Conservation (phyloP, 2,797 vertebrate genomes). For the Spondyliosoma cantharus region DNA sequence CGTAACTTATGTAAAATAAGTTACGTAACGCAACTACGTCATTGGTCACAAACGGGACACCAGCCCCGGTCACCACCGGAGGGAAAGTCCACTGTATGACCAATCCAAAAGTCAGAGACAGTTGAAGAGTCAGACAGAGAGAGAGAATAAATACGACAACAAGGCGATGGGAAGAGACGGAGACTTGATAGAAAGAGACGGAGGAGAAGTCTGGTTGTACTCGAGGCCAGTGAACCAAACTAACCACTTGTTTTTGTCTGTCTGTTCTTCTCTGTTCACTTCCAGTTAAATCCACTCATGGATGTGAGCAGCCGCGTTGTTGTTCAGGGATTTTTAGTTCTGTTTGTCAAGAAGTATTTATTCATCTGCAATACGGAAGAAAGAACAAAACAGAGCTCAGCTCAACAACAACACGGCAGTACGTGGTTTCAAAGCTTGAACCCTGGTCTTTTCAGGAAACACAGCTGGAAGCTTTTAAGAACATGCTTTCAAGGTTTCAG, state of each 20-base stretch:
- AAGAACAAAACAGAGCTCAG: not conserved
- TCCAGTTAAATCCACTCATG: not conserved
- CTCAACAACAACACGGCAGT: not conserved
- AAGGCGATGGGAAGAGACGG: not conserved
- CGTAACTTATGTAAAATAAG: too few relatives aligned
- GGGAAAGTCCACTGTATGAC: too few relatives aligned
- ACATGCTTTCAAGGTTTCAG: not conserved
- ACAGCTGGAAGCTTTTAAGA: not conserved
- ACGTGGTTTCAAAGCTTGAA: not conserved
- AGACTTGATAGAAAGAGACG: conserved; percentile 25
- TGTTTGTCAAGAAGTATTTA: not conserved
- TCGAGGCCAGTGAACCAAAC: conserved; percentile 33
- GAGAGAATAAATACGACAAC: not conserved
- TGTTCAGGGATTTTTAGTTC: not conserved
- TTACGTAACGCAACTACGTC: too few relatives aligned
- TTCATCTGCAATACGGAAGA: not conserved
- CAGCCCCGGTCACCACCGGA: too few relatives aligned
- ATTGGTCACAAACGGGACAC: too few relatives aligned
- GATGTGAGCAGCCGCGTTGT: not conserved
- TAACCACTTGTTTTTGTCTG: not conserved
- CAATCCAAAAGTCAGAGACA: not conserved
- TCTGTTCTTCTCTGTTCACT: conserved; percentile 1
- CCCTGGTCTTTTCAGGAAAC: not conserved
- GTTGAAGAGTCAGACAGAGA: not conserved
- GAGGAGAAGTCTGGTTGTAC: conserved; percentile 4